phyloP scores from a whole-genome alignment of 2,888 invertebrate species.

The Lumbricus terrestris region DNA sequence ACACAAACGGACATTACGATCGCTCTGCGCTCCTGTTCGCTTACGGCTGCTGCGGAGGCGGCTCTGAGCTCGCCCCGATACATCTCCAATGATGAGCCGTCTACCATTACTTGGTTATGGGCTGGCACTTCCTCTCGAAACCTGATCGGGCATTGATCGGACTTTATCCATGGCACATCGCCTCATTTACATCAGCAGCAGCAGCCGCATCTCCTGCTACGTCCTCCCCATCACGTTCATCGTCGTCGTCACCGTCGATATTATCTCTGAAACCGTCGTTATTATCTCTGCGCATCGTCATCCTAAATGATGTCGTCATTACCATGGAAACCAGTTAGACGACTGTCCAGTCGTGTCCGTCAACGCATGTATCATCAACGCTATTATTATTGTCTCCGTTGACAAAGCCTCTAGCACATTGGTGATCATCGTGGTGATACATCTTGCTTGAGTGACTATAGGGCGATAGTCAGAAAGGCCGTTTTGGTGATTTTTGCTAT shows the following conservation, averaged over 20 bases:
- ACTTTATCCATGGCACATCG: too few species aligned
- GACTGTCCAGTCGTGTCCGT: too few species aligned
- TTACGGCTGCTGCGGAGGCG: neutral
- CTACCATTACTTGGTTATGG: neutral
- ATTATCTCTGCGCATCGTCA: too few species aligned
- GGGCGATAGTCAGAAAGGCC: too few species aligned
- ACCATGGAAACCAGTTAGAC: neutral
- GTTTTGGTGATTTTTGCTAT: too few species aligned
- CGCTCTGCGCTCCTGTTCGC: neutral
- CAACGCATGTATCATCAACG: too few species aligned
- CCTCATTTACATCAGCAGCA: neutral
- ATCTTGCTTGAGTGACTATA: neutral
- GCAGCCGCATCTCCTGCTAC: neutral
- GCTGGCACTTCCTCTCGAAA: neutral
- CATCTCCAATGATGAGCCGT: slow-evolving; percentile 5
- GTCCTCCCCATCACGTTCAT: neutral
- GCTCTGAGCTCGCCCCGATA: neutral
- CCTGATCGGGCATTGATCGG: neutral
- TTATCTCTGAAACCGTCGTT: too few species aligned
- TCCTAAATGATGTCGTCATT: neutral
- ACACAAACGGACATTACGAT: neutral
- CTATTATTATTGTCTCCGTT: neutral
- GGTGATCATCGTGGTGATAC: too few species aligned
- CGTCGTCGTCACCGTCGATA: neutral
- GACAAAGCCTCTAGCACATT: neutral